A percentile compares a stretch with the other conserved stretches of the same genome.
Conservation (phyloP, 2,888 invertebrate species). For the Peribatodes rhomboidaria region DNA sequence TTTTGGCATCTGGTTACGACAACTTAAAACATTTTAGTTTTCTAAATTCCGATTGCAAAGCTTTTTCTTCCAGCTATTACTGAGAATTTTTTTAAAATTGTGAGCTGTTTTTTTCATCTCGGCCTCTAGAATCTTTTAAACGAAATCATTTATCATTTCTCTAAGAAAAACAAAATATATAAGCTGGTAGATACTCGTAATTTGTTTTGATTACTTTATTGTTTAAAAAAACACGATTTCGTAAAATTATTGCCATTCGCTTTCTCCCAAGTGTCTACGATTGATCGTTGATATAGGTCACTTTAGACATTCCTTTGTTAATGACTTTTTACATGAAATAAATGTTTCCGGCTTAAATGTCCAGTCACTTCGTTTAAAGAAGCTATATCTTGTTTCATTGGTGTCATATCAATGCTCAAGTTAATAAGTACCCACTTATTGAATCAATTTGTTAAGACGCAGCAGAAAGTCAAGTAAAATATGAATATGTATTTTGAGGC, state of each 20-base stretch:
- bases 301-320: conserved; percentile 20
- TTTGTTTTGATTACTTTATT: no score
- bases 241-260: no score
- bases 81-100: neutral
- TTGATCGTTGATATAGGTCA: neutral
- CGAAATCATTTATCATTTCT: no score
- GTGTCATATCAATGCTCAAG: conserved; percentile 50
- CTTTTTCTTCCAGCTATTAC: neutral
- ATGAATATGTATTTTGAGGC: neutral
- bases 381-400: conserved; percentile 37
- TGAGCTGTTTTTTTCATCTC: neutral
- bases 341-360: conserved; percentile 46
- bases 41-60: conserved; percentile 26
- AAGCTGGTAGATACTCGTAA: no score
- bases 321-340: conserved; percentile 31
- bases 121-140: neutral
- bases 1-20: conserved; percentile 60
- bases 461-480: conserved; percentile 13
- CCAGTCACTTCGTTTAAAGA: conserved; percentile 36
- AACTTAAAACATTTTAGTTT: conserved; percentile 34
- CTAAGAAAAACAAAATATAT: no score
- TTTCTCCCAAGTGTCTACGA: neutral
- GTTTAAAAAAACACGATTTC: no score
- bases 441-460: conserved; percentile 52
- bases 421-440: conserved; percentile 48